Evolutionary conservation across 2,113 vertebrate species (phyloP).

Genomic region (Cynopterus brachyotis): DNA sequence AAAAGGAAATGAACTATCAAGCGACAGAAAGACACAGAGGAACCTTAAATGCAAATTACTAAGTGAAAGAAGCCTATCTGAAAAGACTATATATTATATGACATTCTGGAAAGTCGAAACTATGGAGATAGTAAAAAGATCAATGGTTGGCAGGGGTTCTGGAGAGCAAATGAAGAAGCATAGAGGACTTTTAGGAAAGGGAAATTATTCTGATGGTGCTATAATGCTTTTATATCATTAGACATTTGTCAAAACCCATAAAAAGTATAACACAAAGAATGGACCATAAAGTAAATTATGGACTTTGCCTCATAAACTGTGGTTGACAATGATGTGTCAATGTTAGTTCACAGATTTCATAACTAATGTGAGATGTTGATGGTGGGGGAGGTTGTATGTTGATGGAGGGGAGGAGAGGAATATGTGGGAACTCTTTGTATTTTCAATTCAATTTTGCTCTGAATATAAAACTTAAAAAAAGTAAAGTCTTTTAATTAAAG

Average conservation of each 20-base stretch:
- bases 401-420: neutral
- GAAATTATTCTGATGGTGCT: neutral
- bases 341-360: neutral
- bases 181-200: neutral
- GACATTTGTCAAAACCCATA: neutral
- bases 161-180: neutral
- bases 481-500: neutral
- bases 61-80: neutral
- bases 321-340: neutral
- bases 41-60: neutral
- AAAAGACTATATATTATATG: neutral
- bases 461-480: neutral
- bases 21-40: neutral
- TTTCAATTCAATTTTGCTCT: neutral
- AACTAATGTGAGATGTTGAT: neutral
- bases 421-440: neutral
- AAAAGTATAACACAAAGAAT: neutral
- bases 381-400: neutral
- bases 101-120: neutral
- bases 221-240: neutral
- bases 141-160: neutral
- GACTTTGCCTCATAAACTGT: neutral
- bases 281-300: neutral
- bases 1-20: neutral
- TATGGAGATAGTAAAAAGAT: neutral